Evolutionary conservation across 1,140 invertebrate species (phyloP), one percentile per base, ranked within the genome.

Genomic region (Dendrolimus kikuchii): DNA sequence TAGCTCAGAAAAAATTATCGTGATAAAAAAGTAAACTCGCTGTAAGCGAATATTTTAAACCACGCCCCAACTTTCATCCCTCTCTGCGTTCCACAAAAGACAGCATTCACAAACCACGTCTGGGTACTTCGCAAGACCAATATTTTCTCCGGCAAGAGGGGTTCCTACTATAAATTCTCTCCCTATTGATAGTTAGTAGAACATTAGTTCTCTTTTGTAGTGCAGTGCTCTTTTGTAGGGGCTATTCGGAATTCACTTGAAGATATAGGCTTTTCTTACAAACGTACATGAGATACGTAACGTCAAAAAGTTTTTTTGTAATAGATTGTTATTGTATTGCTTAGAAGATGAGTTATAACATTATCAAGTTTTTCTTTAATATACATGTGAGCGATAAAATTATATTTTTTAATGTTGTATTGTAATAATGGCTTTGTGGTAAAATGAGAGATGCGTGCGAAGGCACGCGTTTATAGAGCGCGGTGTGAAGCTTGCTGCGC

Each of bases 101-200:
- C 49, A 54, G 63, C 64, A 72, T 76, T 72, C 72, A 73, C 68
- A 70, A 77, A 73, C 72, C 71, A 69, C 68, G 74, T 77, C 76
- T 77, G 63, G 70, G 70, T 77, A 79, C 78, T 81, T 78, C 68
- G 74, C 70, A 81, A 81, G 74, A 79, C 74, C 69, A 81, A 80
- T 81, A 81, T 81, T 81, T 81, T 81, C 70, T 74, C 69, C 70
- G 62, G 58, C 68, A 74, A 72, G 70, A 71, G 75, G 78, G 75
- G 74, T 66, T 62, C 68, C 59, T 54, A 59, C 71, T 59, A 81
- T 81, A 81, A 81, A 81, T 82, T 80, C 61, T 65, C 66, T 74
- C 66, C 65, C 73, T 66, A 81, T 81, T 81, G 77, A 81, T 81
- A 72, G 62, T 80, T 81, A 81, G 71, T 71, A 79, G 65, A 74